Conservation (phyloP, 1,140 invertebrate species). For the Agrilus planipennis region DNA sequence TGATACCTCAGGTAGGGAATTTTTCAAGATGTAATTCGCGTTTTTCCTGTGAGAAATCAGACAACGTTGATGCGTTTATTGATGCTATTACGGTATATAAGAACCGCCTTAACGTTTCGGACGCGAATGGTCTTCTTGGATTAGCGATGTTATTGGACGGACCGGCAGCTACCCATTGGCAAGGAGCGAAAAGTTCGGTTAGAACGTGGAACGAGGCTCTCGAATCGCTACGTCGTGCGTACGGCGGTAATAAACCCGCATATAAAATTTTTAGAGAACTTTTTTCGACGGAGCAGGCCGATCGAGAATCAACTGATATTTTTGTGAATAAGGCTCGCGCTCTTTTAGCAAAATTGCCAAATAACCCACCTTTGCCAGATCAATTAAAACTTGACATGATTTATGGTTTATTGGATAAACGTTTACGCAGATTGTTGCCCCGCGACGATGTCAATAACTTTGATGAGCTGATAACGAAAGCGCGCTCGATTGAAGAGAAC, state of each 20-base stretch:
- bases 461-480: not conserved
- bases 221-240: not conserved
- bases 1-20: no score
- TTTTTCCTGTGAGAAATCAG: not conserved
- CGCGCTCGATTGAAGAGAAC: not conserved
- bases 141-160: not conserved
- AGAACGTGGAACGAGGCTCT: slow-evolving; percentile 3
- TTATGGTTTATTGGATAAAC: not conserved
- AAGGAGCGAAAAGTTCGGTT: slow-evolving; percentile 2
- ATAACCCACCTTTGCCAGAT: not conserved
- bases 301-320: not conserved
- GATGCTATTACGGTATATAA: not conserved
- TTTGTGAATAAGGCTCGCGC: not conserved
- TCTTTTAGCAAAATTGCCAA: not conserved
- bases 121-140: not conserved
- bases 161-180: not conserved
- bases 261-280: not conserved
- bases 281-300: not conserved
- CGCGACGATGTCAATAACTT: not conserved
- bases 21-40: not conserved
- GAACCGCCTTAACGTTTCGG: not conserved
- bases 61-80: not conserved
- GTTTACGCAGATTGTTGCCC: not conserved
- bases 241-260: not conserved
- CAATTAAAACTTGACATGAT: not conserved